Conservation (phyloP, 2,113 vertebrate genomes). For the Phyllostomus hastatus region DNA sequence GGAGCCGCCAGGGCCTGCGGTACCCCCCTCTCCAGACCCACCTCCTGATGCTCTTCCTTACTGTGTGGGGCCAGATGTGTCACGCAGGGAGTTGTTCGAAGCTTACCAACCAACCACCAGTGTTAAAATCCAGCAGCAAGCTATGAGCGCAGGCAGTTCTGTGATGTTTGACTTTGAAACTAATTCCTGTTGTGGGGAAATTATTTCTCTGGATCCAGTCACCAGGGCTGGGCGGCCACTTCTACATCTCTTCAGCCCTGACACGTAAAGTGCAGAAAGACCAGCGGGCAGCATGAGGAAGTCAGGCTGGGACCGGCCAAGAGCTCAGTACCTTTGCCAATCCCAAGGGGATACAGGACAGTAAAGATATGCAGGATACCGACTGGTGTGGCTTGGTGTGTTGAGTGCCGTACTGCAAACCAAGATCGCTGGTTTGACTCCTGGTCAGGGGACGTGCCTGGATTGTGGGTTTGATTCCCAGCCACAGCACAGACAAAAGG, state of each 20-base stretch:
- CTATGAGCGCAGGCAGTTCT: not conserved
- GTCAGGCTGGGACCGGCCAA: not conserved
- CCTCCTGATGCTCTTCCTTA: not conserved
- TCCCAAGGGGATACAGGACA: not conserved
- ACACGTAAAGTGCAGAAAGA: not conserved
- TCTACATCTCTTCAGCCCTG: not conserved
- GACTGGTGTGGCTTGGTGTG: no score
- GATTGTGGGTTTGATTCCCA: no score
- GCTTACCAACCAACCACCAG: not conserved
- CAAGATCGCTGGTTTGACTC: no score
- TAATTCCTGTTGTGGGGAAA: not conserved
- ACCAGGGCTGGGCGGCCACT: not conserved
- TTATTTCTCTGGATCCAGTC: not conserved
- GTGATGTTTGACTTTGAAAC: not conserved
- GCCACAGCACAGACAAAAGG: no score
- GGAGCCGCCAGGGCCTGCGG: not conserved
- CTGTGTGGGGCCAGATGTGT: not conserved
- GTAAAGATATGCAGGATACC: no score
- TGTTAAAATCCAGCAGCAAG: not conserved
- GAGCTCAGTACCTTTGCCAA: not conserved
- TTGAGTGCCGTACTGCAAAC: no score
- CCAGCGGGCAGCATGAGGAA: accelerated
- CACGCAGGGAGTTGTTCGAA: not conserved
- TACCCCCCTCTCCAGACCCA: not conserved
- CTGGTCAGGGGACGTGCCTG: no score